These are phyloP conservation scores for Acleris literana DNA, from an alignment of 2,888 invertebrate genomes.

Conservation along the genomic window DNA sequence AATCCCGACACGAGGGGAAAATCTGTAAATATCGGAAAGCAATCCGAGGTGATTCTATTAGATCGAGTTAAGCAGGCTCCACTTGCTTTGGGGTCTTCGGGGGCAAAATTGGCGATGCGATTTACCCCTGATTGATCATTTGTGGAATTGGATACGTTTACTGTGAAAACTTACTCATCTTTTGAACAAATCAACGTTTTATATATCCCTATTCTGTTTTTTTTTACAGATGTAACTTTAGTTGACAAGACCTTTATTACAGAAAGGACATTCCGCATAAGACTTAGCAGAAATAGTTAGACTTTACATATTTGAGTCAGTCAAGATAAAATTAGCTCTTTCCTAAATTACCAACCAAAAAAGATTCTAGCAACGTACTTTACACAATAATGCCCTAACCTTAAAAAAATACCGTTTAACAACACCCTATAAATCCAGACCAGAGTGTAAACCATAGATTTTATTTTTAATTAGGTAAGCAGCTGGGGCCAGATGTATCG, in stretches of 20 bases:
- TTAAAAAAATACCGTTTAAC: neutral
- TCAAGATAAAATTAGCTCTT: no score
- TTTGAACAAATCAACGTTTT: no score
- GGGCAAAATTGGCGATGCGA: conserved; percentile 49
- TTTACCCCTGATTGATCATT: conserved; percentile 51
- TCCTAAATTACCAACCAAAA: no score
- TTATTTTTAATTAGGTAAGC: conserved; percentile 28
- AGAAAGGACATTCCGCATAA: no score
- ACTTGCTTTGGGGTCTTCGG: conserved; percentile 59
- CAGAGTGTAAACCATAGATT: no score
- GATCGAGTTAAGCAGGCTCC: conserved; percentile 72
- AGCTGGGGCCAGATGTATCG: conserved; percentile 30
- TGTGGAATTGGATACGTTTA: conserved; percentile 30
- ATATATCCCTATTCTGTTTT: no score
- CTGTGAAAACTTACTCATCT: neutral
- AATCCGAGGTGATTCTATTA: conserved; percentile 81
- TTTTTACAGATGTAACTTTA: no score
- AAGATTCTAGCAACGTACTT: no score
- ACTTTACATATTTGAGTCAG: no score
- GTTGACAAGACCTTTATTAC: no score
- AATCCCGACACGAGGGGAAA: conserved; percentile 77
- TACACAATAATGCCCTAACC: no score
- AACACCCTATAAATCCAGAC: neutral
- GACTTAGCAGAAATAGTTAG: no score
- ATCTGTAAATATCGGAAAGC: conserved; percentile 82